Base-by-base conservation (phyloP, 2,797 vertebrate species). In the Micrastur ruficollis region DNA sequence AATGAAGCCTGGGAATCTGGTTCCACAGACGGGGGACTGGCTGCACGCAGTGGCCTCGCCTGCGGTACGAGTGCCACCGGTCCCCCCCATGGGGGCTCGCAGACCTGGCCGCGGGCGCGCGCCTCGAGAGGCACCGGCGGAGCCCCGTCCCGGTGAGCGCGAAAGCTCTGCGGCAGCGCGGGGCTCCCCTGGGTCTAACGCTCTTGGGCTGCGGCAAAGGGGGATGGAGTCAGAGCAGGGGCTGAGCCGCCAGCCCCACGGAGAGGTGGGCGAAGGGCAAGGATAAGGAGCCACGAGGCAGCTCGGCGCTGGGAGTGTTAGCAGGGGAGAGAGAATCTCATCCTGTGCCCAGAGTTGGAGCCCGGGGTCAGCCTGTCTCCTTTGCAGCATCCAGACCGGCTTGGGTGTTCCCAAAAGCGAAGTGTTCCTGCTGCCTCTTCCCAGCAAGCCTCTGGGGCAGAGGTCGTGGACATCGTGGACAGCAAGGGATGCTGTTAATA, bases 21-120 rank as follows among this genome's bases (percentile, higher is more conserved):
- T 56, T 29, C 26, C 27, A 13, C 36, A 20, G 2, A 1, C 17
- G 2, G 3, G 14, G 31, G 14, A 31, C 49, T 1, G 2, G 59
- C 78, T 26, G 34, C 23, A 17, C 0, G 1, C 5, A 2, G 14
- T 44, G 66, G 23, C 23, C 20, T 89, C 23, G 6, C 13, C 52
- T 29, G 53, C 18, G 31, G 16, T 9, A 14, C 3, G 0, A 23
- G 53, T 29, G 15, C 16, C 59, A 15, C 34, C 40, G 38, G 32
- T 11, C 31, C 18, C 53, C 46, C 31, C 5, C 1, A 2, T n/a
- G 40, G 38, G 17, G 34, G 40, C 52, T 76, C 15, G 8, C 36
- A 36, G 50, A 27, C 63, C 23, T 81, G 31, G 29, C 50, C 58
- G 49, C 25, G 1, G 5, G 29, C 17, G 11, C 3, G 1, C 15